A percentile compares a stretch with the other conserved stretches of the same genome.
Evolutionary conservation across 2,888 invertebrate species (phyloP).

Genomic region (Tiphia femorata): DNA sequence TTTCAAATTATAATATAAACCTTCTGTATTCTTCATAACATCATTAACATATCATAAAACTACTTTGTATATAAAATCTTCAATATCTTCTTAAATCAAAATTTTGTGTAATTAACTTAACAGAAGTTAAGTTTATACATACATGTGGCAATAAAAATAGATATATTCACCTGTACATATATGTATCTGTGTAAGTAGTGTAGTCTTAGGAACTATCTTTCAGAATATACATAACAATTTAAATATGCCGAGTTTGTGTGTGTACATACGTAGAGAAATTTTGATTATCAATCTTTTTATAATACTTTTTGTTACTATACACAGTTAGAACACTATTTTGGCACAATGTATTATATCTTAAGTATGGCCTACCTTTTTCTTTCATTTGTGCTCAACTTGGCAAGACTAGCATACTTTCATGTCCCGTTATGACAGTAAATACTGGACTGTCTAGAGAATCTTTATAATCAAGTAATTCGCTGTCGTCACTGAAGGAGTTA

Average conservation of each 20-base stretch:
- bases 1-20: too few relatives aligned
- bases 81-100: too few relatives aligned
- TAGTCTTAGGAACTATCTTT: slow-evolving; percentile 32
- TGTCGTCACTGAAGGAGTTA: slow-evolving; percentile 31
- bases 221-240: slow-evolving; percentile 34
- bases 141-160: neutral
- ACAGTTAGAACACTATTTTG: slow-evolving; percentile 43
- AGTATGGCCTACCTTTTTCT: slow-evolving; percentile 8
- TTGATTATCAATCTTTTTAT: slow-evolving; percentile 29
- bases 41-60: too few relatives aligned
- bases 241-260: slow-evolving; percentile 20
- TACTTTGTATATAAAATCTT: too few relatives aligned
- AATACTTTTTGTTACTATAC: slow-evolving; percentile 16
- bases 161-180: neutral
- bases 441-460: slow-evolving; percentile 49
- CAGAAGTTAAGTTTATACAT: too few relatives aligned
- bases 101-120: too few relatives aligned
- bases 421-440: slow-evolving; percentile 44
- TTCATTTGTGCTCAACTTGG: slow-evolving; percentile 34
- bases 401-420: slow-evolving; percentile 37
- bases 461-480: slow-evolving; percentile 51
- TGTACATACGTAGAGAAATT: slow-evolving; percentile 16
- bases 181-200: neutral
- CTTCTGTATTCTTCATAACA: too few relatives aligned
- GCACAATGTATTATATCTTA: slow-evolving; percentile 24